These are phyloP conservation scores for Oxyruncus cristatus DNA, from an alignment of 2,113 vertebrate species.

Conservation along the genomic window DNA sequence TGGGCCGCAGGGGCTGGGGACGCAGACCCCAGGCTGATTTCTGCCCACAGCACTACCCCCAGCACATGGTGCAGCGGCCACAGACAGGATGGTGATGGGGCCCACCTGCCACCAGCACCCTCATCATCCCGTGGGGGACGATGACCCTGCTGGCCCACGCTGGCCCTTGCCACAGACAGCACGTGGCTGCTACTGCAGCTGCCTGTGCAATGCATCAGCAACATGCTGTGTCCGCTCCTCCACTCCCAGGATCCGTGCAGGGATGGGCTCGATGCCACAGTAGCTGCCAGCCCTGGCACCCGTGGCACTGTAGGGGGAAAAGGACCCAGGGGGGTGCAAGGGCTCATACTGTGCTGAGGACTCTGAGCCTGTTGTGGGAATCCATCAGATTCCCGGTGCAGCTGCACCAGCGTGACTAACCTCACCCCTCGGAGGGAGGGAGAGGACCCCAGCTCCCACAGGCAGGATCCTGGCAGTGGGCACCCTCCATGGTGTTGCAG, in stretches of 20 bases:
- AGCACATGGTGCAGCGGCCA: rapidly evolving
- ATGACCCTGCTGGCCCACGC: background rate
- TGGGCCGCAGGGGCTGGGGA: background rate
- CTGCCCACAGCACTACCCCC: background rate
- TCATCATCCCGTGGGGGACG: background rate
- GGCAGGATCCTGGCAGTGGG: background rate
- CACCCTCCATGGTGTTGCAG: background rate
- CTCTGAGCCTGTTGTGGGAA: background rate
- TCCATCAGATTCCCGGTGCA: rapidly evolving
- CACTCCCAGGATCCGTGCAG: rapidly evolving
- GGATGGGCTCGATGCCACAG: background rate
- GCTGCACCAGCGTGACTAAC: background rate
- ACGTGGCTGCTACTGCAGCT: rapidly evolving
- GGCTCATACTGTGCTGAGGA: rapidly evolving
- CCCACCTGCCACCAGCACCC: background rate
- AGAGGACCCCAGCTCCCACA: background rate
- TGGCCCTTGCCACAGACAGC: background rate
- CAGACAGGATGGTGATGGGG: rapidly evolving
- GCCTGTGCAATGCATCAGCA: background rate
- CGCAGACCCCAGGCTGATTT: background rate
- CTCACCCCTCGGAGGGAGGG: background rate
- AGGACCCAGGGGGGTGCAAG: background rate
- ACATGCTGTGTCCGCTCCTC: background rate
- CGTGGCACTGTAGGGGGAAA: background rate
- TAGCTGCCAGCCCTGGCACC: background rate